Percentiles rank a stretch among this genome's conserved stretches.
Conservation (phyloP, 2,888 invertebrate species). For the Cheilosia scutellata region DNA sequence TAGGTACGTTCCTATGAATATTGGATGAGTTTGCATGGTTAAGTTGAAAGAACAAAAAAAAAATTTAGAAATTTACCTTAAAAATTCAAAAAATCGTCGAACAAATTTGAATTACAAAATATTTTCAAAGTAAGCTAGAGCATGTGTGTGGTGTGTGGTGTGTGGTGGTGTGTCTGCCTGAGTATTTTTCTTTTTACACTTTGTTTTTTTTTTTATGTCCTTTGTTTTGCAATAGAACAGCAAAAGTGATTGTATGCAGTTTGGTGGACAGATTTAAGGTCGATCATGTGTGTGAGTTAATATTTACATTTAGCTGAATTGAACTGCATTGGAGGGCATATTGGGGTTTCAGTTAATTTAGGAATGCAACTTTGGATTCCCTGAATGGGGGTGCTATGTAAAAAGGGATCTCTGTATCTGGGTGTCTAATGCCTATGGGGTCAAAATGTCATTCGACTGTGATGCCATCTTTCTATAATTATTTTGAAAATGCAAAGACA, state of each 20-base stretch:
- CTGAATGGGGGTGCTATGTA: not conserved
- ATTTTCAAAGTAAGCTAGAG: constrained; percentile 23
- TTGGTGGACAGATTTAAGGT: constrained; percentile 39
- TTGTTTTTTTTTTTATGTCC: too few relatives aligned
- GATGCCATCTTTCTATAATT: too few relatives aligned
- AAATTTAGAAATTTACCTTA: constrained; percentile 7
- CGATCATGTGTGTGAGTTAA: constrained; percentile 51
- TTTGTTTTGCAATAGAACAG: too few relatives aligned
- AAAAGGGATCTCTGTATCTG: not conserved
- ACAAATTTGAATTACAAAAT: constrained; percentile 63
- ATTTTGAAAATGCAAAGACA: too few relatives aligned
- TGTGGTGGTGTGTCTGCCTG: not conserved
- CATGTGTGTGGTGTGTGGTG: constrained; percentile 22
- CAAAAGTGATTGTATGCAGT: constrained; percentile 16
- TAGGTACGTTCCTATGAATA: constrained; percentile 46
- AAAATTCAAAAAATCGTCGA: constrained; percentile 37
- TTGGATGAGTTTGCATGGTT: constrained; percentile 62
- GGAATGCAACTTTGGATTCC: not conserved
- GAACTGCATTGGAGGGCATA: constrained; percentile 11
- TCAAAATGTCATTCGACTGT: too few relatives aligned
- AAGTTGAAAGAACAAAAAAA: constrained; percentile 21
- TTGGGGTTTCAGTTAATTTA: constrained; percentile 15
- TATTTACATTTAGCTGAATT: constrained; percentile 20
- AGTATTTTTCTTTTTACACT: not conserved
- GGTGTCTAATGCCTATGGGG: too few relatives aligned